Percentiles rank a stretch among this genome's conserved stretches.
phyloP scores from a whole-genome alignment of 2,888 invertebrate genomes.

The Drosophila affinis region DNA sequence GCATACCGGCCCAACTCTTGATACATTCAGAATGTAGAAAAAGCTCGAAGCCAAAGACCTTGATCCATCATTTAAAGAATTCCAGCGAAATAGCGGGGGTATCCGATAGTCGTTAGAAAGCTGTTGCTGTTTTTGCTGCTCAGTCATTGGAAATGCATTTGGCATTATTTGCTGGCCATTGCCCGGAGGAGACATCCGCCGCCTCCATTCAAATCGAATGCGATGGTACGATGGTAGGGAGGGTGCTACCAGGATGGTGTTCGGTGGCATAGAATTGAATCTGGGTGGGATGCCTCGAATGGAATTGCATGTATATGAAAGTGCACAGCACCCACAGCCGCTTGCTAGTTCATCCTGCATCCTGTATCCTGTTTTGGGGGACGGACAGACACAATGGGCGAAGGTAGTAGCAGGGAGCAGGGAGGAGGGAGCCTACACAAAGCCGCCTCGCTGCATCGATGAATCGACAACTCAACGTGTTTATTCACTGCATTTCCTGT shows the following conservation, averaged over 20 bases:
- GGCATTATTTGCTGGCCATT: slow-evolving; percentile 62
- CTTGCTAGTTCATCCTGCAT: not conserved
- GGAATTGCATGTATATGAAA: slow-evolving; percentile 55
- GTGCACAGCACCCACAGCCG: slow-evolving; percentile 20
- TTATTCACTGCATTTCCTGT: slow-evolving; percentile 79
- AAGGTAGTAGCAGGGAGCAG: not conserved
- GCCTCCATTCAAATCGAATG: slow-evolving; percentile 25
- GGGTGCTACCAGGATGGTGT: not conserved
- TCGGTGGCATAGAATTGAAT: slow-evolving; percentile 45
- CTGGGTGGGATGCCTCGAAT: slow-evolving; percentile 46
- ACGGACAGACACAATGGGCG: slow-evolving; percentile 19
- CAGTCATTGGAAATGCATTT: slow-evolving; percentile 46
- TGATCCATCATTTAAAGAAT: not conserved
- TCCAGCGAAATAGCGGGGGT: not conserved
- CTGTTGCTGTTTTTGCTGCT: slow-evolving; percentile 19
- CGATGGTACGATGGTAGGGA: slow-evolving; percentile 8
- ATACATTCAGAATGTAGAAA: too few species aligned
- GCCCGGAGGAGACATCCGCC: slow-evolving; percentile 51
- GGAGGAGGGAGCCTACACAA: slow-evolving; percentile 25
- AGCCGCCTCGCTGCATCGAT: slow-evolving; percentile 17
- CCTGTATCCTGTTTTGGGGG: slow-evolving; percentile 1
- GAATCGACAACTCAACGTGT: slow-evolving; percentile 62
- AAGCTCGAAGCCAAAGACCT: not conserved
- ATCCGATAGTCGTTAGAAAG: not conserved
- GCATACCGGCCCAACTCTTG: too few species aligned